Conservation (phyloP, 2,888 invertebrate species). For the Philhelius pedissequus region DNA sequence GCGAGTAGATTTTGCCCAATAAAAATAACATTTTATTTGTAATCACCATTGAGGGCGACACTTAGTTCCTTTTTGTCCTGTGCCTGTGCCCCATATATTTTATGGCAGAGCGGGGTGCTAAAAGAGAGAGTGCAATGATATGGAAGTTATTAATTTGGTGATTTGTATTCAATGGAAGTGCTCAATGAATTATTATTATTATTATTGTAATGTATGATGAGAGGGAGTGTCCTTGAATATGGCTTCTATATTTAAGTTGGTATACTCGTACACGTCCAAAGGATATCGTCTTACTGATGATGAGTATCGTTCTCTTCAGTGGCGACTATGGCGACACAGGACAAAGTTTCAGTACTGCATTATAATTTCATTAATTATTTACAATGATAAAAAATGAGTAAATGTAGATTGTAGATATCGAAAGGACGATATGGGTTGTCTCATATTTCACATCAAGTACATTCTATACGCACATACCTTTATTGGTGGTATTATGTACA, state of each 20-base stretch:
- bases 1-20: slow-evolving; percentile 35
- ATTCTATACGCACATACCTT: background rate
- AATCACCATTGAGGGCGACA: slow-evolving; percentile 1
- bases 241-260: background rate
- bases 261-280: background rate
- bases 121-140: slow-evolving; percentile 32
- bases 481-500: background rate
- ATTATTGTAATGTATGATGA: slow-evolving; percentile 30
- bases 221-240: slow-evolving; percentile 3
- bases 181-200: slow-evolving; percentile 38
- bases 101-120: background rate
- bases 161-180: slow-evolving; percentile 62
- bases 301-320: background rate
- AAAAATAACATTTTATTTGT: slow-evolving; percentile 5
- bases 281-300: slow-evolving; percentile 25
- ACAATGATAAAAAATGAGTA: slow-evolving; percentile 41
- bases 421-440: slow-evolving; percentile 40
- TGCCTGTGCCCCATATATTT: background rate
- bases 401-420: no score
- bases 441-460: slow-evolving; percentile 9
- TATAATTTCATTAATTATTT: slow-evolving; percentile 65
- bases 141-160: slow-evolving; percentile 64
- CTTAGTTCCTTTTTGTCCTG: background rate
- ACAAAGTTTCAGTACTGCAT: slow-evolving; percentile 48
- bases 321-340: background rate